Evolutionary conservation across 2,888 invertebrate genomes (phyloP), one percentile per base, ranked within the genome.

Genomic region (Hemaris fuciformis): DNA sequence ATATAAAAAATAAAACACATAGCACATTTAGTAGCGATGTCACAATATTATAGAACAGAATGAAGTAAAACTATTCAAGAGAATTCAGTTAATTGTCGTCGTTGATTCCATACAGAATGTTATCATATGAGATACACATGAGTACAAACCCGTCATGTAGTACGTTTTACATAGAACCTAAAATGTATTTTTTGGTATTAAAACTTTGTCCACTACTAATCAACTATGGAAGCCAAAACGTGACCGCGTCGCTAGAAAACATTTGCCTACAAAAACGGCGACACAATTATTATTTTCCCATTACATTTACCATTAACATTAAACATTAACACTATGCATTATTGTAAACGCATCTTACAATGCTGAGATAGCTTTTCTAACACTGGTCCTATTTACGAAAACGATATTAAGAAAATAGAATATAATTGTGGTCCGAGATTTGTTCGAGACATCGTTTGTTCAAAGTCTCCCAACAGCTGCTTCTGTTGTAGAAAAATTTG

Each of bases 221-320:
- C 48, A 53, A 79, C 88, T 90, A 90, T 91, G 91, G 91, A 91
- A 91, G 91, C 91, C 91, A 88, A 89, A 87, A 83, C 69, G 68
- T 80, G 84, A 82, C 79, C 81, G 80, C 71, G 77, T 74, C 76
- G 73, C 84, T 81, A 71, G 60, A 83, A 69, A 73, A 80, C 81
- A 65, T 70, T n/a, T 82, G 81, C 74, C 85, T 76, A 81, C 81
- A 77, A 83, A 81, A 84, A 80, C 31, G 53, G 84, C 83, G 78
- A 77, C 67, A 79, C 27, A 31, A 53, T 31, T 46, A 10, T 38
- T 38, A 38, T n/a, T n/a, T 38, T 38, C n/a, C 23, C 25, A 48
- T 48, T 27, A 48, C 73, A 73, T 72, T 71, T 71, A 68, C 56
- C 61, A 59, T 60, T 57, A 57, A 64, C 60, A 68, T 69, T 71